Evolutionary conservation across 2,113 vertebrate genomes (phyloP).

Genomic region (Ictalurus furcatus): DNA sequence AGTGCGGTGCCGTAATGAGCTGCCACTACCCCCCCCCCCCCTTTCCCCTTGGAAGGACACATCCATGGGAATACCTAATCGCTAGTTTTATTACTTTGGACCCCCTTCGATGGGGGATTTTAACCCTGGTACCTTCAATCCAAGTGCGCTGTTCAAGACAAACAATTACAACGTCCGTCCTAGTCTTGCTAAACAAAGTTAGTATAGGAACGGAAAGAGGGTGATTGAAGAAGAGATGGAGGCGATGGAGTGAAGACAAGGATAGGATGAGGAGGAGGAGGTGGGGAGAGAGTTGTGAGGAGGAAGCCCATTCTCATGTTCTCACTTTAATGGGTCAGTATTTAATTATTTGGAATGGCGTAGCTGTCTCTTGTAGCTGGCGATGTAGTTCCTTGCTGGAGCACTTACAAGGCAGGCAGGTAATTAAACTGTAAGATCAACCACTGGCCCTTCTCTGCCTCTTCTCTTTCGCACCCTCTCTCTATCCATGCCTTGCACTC

Average conservation of each 20-base stretch:
- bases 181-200: conserved; percentile 60
- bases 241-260: conserved; percentile 59
- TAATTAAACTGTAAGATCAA: conserved; percentile 79
- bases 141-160: conserved; percentile 52
- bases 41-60: conserved; percentile 72
- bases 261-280: conserved; percentile 38
- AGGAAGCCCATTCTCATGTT: conserved; percentile 59
- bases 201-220: conserved; percentile 38
- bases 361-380: conserved; percentile 73
- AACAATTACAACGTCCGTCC: conserved; percentile 62
- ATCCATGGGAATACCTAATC: conserved; percentile 74
- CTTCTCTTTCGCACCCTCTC: conserved; percentile 30
- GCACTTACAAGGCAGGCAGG: conserved; percentile 77
- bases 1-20: conserved; percentile 97
- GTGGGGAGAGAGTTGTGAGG: conserved; percentile 54
- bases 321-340: conserved; percentile 66
- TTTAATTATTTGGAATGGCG: conserved; percentile 70
- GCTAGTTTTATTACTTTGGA: conserved; percentile 77
- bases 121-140: conserved; percentile 71
- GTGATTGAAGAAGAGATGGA: conserved; percentile 64
- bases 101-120: conserved; percentile 69
- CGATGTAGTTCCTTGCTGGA: conserved; percentile 75
- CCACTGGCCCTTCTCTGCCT: conserved; percentile 40
- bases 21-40: conserved; percentile 91
- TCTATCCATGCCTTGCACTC: conserved; percentile 27